Evolutionary conservation across 2,888 invertebrate species (phyloP), one percentile per base, ranked within the genome.

Genomic region (Chrysolina oricalcia): DNA sequence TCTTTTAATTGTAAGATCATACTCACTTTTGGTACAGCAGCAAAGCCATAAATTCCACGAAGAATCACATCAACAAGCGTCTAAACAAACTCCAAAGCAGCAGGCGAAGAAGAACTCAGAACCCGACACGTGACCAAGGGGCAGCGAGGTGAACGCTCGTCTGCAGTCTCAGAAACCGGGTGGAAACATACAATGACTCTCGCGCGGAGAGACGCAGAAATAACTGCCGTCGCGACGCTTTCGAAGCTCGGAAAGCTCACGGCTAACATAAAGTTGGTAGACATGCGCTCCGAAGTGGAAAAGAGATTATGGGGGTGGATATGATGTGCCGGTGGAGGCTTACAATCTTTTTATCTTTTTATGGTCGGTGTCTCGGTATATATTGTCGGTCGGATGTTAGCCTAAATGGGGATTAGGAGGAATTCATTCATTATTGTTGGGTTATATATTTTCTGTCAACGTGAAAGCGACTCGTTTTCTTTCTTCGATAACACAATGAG

Each of bases 171-270:
- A 35, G 35, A 59, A 59, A 59, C n/a, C 27, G 59, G 35, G 35
- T 3, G 27, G n/a, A 35, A 59, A 56, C n/a, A n/a, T n/a, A n/a
- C n/a, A 59, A 70, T 74, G 72, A 67, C 77, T 67, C 21, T 70
- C 74, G 50, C 63, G 72, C 73, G 43, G 68, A 67, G 63, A 70
- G 70, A 17, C 74, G 74, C 35, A 64, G 71, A 67, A 74, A 72
- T 72, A 70, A 77, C 77, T 77, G 77, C 70, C 74, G 77, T 77
- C 72, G 73, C 70, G 77, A 74, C 77, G 68, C 68, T 77, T 69
- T 70, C 70, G 77, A 74, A 74, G 68, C 68, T 53, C 35, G 50
- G 13, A 41, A 27, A 23, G 74, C 70, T 72, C 53, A 48, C 56
- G 75, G 50, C 46, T 56, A 40, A 56, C 41, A 69, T 50, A 72